Evolutionary conservation across 2,888 invertebrate species (phyloP).

Genomic region (Crioceris asparagi): DNA sequence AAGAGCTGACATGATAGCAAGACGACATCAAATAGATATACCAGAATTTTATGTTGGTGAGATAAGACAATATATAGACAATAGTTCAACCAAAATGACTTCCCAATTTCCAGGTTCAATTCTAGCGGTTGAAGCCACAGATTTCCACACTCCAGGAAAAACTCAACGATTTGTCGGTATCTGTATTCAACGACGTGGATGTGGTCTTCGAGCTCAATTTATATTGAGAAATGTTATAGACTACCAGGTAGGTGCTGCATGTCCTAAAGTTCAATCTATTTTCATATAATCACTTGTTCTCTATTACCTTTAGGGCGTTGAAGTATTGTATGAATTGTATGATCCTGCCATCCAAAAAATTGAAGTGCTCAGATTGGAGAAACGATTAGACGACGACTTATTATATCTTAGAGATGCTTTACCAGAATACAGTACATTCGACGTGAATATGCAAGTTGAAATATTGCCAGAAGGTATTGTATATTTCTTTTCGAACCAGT

Average conservation of each 20-base stretch:
- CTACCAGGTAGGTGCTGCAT: constrained; percentile 45
- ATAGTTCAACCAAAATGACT: not conserved
- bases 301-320: constrained; percentile 38
- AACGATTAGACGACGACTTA: constrained; percentile 80
- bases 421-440: constrained; percentile 85
- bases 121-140: constrained; percentile 77
- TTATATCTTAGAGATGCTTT: constrained; percentile 83
- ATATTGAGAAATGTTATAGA: constrained; percentile 89
- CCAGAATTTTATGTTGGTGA: constrained; percentile 97
- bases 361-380: constrained; percentile 85
- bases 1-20: constrained; percentile 81
- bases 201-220: constrained; percentile 77
- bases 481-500: not conserved
- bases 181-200: constrained; percentile 75
- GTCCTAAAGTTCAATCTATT: too few species aligned
- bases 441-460: constrained; percentile 83
- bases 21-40: constrained; percentile 72
- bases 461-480: constrained; percentile 57
- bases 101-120: constrained; percentile 57
- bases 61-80: constrained; percentile 23
- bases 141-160: constrained; percentile 76
- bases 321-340: constrained; percentile 77
- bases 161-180: constrained; percentile 84
- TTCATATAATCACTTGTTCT: not conserved
- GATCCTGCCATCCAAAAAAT: constrained; percentile 85